Base-by-base conservation (phyloP, 2,888 invertebrate genomes). In the Mimas tiliae region DNA sequence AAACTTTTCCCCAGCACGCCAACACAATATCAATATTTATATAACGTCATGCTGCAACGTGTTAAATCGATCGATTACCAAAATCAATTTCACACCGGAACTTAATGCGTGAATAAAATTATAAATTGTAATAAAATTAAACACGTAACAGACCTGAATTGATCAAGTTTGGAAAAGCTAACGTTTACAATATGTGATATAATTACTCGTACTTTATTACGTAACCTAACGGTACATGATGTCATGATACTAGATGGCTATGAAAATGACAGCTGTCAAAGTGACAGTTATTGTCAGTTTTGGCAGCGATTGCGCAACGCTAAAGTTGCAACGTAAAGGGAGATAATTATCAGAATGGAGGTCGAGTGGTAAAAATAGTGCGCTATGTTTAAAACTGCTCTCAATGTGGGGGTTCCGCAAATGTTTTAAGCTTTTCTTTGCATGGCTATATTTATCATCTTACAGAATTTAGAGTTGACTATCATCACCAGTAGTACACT, bases 301-400 rank as follows among this genome's bases (percentile, higher is more conserved):
- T 82, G 87, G 83, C 83, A 85, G 79, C 66, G 68, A 75, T 91
- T 91, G 82, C 85, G 80, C 77, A 89, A 91, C 76, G 74, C 74
- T 69, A 84, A 82, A 85, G 83, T 86, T 88, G 86, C 86, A 88
- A 83, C 86, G 88, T 79, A 77, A 78, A 72, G 68, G 70, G 73
- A 77, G 83, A 84, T 85, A 83, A 84, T 82, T 81, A 85, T 79
- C 83, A 72, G 69, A 74, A 48, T 34, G 58, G 65, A 55, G 47
- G 58, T 16, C 55, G 38, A 48, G 58, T 58, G 55, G 55, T 48
- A 58, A 58, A 65, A 58, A 58, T 58, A 65, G 52, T 55, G 65
- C 63, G 69, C 65, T 69, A 67, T 67, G 58, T 58, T 58, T 58
- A 58, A 58, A 58, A 19, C 42, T 38, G 42, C 58, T 42, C 38